Base-by-base conservation (phyloP, 2,113 vertebrate species). In the Urocitellus parryii region DNA sequence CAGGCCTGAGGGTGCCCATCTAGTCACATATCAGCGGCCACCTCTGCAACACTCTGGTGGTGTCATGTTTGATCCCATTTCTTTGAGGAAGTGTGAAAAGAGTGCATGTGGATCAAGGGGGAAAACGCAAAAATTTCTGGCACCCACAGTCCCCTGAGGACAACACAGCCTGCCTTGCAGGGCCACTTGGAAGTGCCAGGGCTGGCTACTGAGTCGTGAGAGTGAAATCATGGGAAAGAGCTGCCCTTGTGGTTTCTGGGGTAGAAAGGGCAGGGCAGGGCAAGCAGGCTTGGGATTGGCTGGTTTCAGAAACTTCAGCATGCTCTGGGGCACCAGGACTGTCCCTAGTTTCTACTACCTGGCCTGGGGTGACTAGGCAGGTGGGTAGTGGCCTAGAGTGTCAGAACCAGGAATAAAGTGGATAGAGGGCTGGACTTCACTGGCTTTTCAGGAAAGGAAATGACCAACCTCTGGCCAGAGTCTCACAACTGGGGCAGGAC, bases 181-280 rank as follows among this genome's bases (percentile, higher is more conserved):
- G 18, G 16, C n/a, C 39, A 39, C 79, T 48, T 34, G 48, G 53
- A 72, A 93, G n/a, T 58, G 34, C 27, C 6, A n/a, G 51, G 2
- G 17, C 13, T 10, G 17, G 29, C 20, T 32, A 20, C 13, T 7
- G n/a, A 80, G 7, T 4, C 48, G 17, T 10, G 10, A 45, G 29
- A n/a, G 4, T 0, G 25, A 8, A 2, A 0, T 13, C 18, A 5
- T 37, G 12, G 22, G 11, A 24, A 65, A 77, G 14, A 17, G 24
- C 1, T 39, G 27, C 51, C 72, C 29, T 4, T 79, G 12, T 53
- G 42, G 27, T 65, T 42, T 92, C 34, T 10, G 34, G 7, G n/a
- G 39, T 58, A 27, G 24, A 86, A 82, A 73, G 48, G 16, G 48
- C 1, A 24, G 79, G 73, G 39, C 22, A 58, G 67, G 72, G 20